Conservation (phyloP, 2,888 invertebrate species). For the Euzetes globulus region DNA sequence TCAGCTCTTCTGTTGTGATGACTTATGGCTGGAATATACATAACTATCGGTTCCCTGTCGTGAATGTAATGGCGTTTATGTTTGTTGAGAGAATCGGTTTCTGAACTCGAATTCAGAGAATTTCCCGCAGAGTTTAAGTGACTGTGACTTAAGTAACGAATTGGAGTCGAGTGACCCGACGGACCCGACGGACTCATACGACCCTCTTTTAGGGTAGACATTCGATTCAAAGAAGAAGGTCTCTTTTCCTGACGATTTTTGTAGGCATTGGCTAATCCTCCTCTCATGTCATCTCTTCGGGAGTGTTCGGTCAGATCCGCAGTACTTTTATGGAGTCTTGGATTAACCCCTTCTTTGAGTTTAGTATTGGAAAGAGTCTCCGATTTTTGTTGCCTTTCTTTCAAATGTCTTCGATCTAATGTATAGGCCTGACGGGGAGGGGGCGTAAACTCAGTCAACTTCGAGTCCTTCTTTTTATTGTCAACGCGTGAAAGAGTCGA, state of each 20-base stretch:
- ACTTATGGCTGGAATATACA: conserved; percentile 42
- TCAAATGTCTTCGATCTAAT: conserved; percentile 23
- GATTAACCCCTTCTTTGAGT: background rate
- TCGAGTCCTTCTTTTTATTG: background rate
- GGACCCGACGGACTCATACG: conserved; percentile 2
- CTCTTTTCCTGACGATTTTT: conserved; percentile 39
- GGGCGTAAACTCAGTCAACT: background rate
- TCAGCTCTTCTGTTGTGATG: conserved; percentile 37
- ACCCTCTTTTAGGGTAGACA: conserved; percentile 33
- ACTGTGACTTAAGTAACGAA: conserved; percentile 31
- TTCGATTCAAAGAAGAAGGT: conserved; percentile 35
- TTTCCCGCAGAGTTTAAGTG: conserved; percentile 35
- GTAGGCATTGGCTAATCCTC: conserved; percentile 42
- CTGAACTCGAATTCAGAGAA: conserved; percentile 40
- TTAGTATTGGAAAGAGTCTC: background rate
- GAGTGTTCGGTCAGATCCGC: conserved; percentile 23
- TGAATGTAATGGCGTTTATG: conserved; percentile 31
- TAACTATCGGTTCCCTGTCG: conserved; percentile 40
- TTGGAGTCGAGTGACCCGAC: background rate
- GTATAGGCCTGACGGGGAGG: conserved; percentile 27
- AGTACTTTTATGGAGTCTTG: conserved; percentile 29
- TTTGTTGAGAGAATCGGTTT: conserved; percentile 37
- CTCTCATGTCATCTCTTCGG: conserved; percentile 34
- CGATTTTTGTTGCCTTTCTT: conserved; percentile 5
- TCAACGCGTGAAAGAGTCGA: conserved; percentile 27